These are phyloP conservation scores for Yponomeuta plumbellus DNA, from an alignment of 2,888 invertebrate species.

Conservation along the genomic window DNA sequence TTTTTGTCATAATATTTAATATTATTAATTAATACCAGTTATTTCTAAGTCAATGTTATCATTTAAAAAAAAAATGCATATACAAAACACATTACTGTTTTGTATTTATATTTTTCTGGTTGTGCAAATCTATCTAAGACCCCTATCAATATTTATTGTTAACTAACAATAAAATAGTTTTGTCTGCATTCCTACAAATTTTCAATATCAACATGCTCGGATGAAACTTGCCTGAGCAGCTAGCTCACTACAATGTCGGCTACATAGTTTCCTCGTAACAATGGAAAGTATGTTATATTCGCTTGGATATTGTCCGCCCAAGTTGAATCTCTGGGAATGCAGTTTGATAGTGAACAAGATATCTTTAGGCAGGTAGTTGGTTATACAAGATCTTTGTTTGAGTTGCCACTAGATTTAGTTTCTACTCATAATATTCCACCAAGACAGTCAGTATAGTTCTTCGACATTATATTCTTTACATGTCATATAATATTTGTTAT, in stretches of 20 bases:
- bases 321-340: background rate
- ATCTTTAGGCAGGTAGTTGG: background rate
- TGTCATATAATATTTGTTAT: no score
- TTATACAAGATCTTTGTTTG: background rate
- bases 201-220: background rate
- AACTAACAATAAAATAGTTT: background rate
- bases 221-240: background rate
- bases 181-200: background rate
- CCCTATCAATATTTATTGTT: background rate
- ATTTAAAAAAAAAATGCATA: no score
- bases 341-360: background rate
- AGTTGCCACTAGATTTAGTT: background rate
- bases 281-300: constrained; percentile 8
- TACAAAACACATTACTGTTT: no score
- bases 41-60: no score
- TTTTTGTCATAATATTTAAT: no score
- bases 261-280: background rate
- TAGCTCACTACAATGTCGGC: background rate
- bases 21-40: no score
- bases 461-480: no score
- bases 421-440: no score
- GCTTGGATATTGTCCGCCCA: background rate
- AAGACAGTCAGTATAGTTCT: no score
- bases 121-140: background rate
- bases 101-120: no score